A percentile compares a stretch with the other conserved stretches of the same genome.
These are phyloP conservation scores for Nowickia ferox DNA, from an alignment of 2,888 invertebrate genomes.

Conservation along the genomic window DNA sequence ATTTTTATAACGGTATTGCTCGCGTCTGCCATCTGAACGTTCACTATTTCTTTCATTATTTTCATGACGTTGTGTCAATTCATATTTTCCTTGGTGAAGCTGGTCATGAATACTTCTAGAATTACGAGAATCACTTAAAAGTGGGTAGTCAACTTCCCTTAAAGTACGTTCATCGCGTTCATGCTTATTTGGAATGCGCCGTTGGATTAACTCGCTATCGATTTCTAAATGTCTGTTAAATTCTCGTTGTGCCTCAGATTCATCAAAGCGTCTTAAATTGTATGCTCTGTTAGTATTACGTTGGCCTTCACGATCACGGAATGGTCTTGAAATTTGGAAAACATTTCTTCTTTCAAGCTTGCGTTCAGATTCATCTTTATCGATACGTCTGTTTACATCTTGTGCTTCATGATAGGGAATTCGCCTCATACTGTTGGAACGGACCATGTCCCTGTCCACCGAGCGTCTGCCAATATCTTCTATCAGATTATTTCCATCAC, in stretches of 20 bases:
- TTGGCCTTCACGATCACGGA: neutral
- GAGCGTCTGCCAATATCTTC: neutral
- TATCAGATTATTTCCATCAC: neutral
- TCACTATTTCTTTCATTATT: neutral
- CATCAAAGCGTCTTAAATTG: neutral
- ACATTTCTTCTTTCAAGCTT: neutral
- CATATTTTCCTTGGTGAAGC: neutral
- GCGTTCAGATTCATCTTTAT: neutral
- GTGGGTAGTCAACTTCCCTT: too few relatives aligned
- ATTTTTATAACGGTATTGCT: neutral
- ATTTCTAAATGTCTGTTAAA: neutral
- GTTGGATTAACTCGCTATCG: neutral
- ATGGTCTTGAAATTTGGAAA: neutral
- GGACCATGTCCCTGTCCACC: neutral
- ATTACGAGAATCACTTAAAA: neutral
- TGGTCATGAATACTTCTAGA: neutral
- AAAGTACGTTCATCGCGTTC: conserved; percentile 5
- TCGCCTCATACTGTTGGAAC: neutral
- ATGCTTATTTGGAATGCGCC: neutral
- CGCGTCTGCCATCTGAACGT: neutral
- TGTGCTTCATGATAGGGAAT: neutral
- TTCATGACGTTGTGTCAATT: neutral
- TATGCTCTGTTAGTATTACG: neutral
- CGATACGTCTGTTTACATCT: neutral
- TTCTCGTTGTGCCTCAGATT: neutral